A percentile compares a stretch with the other conserved stretches of the same genome.
Evolutionary conservation across 2,888 invertebrate genomes (phyloP).

Genomic region (Stenolophus ochropezus): DNA sequence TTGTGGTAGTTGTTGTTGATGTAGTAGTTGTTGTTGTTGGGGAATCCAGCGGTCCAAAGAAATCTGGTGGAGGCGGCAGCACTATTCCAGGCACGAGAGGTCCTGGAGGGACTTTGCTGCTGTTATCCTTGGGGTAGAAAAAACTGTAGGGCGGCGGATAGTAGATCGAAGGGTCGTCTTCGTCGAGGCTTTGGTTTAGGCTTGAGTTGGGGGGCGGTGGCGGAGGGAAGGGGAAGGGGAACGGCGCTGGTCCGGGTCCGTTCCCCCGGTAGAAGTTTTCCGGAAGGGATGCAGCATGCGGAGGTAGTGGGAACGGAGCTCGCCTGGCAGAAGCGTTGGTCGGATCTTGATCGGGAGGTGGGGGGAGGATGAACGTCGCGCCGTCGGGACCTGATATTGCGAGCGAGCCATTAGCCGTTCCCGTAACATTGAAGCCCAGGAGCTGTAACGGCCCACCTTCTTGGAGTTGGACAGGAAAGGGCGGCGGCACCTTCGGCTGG

Average conservation of each 20-base stretch:
- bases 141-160: constrained; percentile 95
- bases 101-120: constrained; percentile 84
- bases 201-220: constrained; percentile 73
- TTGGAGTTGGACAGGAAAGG: constrained; percentile 93
- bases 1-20: constrained; percentile 68
- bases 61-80: constrained; percentile 90
- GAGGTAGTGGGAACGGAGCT: constrained; percentile 79
- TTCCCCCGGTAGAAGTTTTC: constrained; percentile 71
- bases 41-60: constrained; percentile 84
- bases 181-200: constrained; percentile 82
- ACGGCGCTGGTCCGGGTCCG: constrained; percentile 76
- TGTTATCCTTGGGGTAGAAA: constrained; percentile 86
- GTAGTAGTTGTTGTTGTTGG: constrained; percentile 69
- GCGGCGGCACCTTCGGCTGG: constrained; percentile 90
- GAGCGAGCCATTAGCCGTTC: constrained; percentile 82
- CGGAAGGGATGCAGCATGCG: constrained; percentile 76
- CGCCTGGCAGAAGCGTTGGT: constrained; percentile 81
- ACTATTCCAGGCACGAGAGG: constrained; percentile 92
- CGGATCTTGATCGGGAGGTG: constrained; percentile 77
- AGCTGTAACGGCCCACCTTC: constrained; percentile 91
- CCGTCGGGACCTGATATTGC: constrained; percentile 72
- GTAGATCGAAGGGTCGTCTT: constrained; percentile 93
- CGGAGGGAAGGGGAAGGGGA: constrained; percentile 74
- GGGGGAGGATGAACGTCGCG: constrained; percentile 74
- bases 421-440: constrained; percentile 86